phyloP scores from a whole-genome alignment of 1,140 invertebrate genomes.

The Coboldia fuscipes region DNA sequence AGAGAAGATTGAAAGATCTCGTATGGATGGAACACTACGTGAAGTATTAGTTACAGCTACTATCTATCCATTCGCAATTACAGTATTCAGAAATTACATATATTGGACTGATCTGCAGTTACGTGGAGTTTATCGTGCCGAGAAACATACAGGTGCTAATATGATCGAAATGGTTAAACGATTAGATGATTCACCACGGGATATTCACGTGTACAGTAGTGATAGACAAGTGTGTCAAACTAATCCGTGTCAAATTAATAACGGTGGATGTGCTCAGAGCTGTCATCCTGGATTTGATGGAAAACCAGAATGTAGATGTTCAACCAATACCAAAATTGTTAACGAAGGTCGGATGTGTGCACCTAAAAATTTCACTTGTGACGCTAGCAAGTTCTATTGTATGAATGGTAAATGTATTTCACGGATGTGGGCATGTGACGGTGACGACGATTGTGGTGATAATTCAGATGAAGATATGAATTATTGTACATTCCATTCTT shows the following conservation, averaged over 20 bases:
- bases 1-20: conserved; percentile 90
- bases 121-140: conserved; percentile 82
- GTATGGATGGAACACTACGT: conserved; percentile 60
- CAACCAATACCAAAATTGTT: conserved; percentile 66
- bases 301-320: conserved; percentile 69
- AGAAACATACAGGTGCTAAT: conserved; percentile 90
- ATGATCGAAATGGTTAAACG: conserved; percentile 86
- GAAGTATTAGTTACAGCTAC: conserved; percentile 69
- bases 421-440: conserved; percentile 87
- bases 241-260: conserved; percentile 77
- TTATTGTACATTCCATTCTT: conserved; percentile 87
- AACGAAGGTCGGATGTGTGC: conserved; percentile 86
- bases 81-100: conserved; percentile 76
- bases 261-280: conserved; percentile 89
- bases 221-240: conserved; percentile 57
- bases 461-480: conserved; percentile 79
- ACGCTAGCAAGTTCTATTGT: conserved; percentile 78
- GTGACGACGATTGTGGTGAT: conserved; percentile 85
- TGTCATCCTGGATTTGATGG: conserved; percentile 76
- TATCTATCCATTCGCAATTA: conserved; percentile 92
- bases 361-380: conserved; percentile 69
- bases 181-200: conserved; percentile 72
- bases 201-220: conserved; percentile 72
- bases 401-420: conserved; percentile 88
- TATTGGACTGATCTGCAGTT: conserved; percentile 96